phyloP scores from a whole-genome alignment of 1,140 invertebrate species.

The Hesperophylax magnus region DNA sequence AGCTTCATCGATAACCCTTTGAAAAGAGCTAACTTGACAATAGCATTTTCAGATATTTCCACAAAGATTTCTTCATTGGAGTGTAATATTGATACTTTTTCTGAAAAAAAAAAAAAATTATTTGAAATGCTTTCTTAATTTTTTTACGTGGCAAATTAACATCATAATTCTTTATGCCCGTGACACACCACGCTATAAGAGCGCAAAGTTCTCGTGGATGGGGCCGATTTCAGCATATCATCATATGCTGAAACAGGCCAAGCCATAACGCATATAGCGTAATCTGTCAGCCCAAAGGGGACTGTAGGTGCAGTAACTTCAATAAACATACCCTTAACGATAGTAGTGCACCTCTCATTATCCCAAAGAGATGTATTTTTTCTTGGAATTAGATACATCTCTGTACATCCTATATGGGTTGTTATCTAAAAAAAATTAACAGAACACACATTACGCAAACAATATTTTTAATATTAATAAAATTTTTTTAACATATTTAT shows the following conservation, averaged over 20 bases:
- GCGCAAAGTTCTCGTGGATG: too few species aligned
- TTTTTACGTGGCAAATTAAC: not conserved
- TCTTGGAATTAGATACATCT: conserved; percentile 60
- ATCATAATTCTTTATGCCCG: not conserved
- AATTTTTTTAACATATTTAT: too few species aligned
- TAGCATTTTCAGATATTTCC: conserved; percentile 44
- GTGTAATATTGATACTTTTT: conserved; percentile 63
- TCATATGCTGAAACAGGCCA: too few species aligned
- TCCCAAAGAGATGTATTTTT: conserved; percentile 50
- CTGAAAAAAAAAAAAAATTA: conserved; percentile 58
- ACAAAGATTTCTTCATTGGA: conserved; percentile 63
- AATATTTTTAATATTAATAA: too few species aligned
- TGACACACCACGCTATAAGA: too few species aligned
- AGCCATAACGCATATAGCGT: too few species aligned
- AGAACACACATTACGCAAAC: not conserved
- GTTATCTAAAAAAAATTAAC: conserved; percentile 63
- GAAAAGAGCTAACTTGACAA: conserved; percentile 43
- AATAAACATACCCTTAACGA: conserved; percentile 35
- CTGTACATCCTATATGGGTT: conserved; percentile 64
- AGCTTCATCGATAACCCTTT: conserved; percentile 40
- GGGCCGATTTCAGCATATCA: too few species aligned
- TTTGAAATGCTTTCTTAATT: conserved; percentile 57
- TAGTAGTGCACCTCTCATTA: not conserved
- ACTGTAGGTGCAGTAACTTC: not conserved
- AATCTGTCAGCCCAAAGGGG: not conserved